Evolutionary conservation across 2,113 vertebrate genomes (phyloP).

Genomic region (Sylvia atricapilla): DNA sequence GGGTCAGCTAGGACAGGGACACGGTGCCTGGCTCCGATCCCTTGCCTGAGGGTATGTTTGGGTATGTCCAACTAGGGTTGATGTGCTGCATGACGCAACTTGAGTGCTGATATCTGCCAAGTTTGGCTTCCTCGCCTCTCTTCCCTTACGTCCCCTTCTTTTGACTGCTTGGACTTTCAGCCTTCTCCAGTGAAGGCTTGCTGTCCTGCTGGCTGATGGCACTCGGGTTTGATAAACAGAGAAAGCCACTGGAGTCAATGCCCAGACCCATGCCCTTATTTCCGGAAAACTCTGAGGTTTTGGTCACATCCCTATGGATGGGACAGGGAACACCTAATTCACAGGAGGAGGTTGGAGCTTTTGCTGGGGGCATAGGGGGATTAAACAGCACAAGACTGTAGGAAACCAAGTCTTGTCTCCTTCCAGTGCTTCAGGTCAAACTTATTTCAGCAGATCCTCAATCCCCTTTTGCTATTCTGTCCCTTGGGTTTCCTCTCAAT

Average conservation of each 20-base stretch:
- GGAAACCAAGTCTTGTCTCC: background rate
- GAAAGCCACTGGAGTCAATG: fast-evolving
- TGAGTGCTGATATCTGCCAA: background rate
- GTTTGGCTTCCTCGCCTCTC: background rate
- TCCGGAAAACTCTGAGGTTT: background rate
- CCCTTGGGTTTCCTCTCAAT: background rate
- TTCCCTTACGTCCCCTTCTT: background rate
- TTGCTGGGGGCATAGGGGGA: fast-evolving
- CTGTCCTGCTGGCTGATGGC: background rate
- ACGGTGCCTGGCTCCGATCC: background rate
- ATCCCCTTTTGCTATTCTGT: background rate
- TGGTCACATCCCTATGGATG: background rate
- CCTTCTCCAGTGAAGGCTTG: fast-evolving
- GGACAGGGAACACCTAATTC: background rate
- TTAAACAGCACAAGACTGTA: background rate
- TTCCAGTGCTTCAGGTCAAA: background rate
- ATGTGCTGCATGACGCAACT: background rate
- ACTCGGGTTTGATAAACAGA: background rate
- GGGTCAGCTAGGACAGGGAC: background rate
- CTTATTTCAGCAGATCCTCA: background rate
- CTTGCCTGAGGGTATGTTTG: fast-evolving
- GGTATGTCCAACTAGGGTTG: fast-evolving
- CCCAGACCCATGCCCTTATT: background rate
- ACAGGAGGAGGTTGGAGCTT: background rate
- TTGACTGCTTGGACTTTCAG: background rate